Evolutionary conservation across 2,113 vertebrate genomes (phyloP), one percentile per base, ranked within the genome.

Genomic region (Limanda limanda): DNA sequence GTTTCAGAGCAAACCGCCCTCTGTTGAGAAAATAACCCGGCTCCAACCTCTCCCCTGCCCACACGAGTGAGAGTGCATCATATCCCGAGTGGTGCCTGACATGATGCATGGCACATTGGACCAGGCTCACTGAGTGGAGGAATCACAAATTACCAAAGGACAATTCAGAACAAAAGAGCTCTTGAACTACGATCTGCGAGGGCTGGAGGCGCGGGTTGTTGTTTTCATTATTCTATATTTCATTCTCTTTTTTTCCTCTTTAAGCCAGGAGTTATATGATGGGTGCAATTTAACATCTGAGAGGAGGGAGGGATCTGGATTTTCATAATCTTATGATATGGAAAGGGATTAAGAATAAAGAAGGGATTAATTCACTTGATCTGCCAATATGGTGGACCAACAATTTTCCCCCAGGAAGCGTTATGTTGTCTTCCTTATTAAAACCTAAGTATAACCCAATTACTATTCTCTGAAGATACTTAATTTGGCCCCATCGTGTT

Each of bases 301-400:
- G 95, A 94, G 89, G 86, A 93, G 90, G 93, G 88, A 83, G 84
- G 91, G 91, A 95, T 93, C 88, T 94, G 93, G 91, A 92, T 87
- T 87, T 89, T 94, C 83, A 91, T 96, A 95, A 95, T 96, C 92
- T 92, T 94, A 90, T 94, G 93, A 95, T 91, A 92, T 92, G 92
- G 81, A 93, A 91, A 91, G 85, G 94, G 94, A 95, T 95, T 95
- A 95, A 90, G 82, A 93, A 93, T 90, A 91, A 94, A 92, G 90
- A 93, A 91, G 91, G 94, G 93, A 97, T 95, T 96, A 95, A 95
- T 96, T 95, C 92, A 68, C 93, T 88, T 92, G 89, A 93, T 96
- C 95, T 94, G 84, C 93, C 94, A 95, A 91, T 94, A 93, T 92
- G 86, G 92, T 89, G 89, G 91, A 94, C 78, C 88, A 92, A 95